These are phyloP conservation scores for Sphenodon punctatus DNA, from an alignment of 2,797 vertebrate species.

Conservation along the genomic window DNA sequence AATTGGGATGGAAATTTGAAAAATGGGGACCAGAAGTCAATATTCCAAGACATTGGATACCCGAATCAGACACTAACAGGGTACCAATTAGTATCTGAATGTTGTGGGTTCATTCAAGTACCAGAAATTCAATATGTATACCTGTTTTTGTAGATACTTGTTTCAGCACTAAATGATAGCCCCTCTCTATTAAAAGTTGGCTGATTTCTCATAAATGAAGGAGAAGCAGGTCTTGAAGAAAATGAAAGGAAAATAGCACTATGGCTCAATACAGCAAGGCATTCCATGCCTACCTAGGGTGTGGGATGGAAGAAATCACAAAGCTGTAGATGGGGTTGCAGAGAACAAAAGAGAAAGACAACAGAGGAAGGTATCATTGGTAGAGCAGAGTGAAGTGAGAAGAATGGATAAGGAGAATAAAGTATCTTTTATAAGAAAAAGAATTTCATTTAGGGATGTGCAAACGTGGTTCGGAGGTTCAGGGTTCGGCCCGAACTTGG, in stretches of 20 bases:
- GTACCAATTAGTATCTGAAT: too few relatives aligned
- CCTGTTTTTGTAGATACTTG: too few relatives aligned
- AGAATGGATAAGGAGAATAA: background rate
- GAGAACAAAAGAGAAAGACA: background rate
- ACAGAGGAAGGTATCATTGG: background rate
- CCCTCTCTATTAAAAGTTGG: constrained; percentile 44
- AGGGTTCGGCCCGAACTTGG: too few relatives aligned
- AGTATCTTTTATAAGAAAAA: background rate
- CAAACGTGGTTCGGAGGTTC: too few relatives aligned
- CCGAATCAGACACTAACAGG: too few relatives aligned
- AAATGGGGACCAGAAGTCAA: too few relatives aligned
- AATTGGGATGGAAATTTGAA: too few relatives aligned
- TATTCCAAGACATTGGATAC: too few relatives aligned
- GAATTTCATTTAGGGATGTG: too few relatives aligned
- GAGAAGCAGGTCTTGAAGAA: constrained; percentile 40
- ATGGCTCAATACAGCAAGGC: constrained; percentile 38
- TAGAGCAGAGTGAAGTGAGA: background rate
- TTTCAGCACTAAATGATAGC: too few relatives aligned
- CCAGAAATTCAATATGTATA: too few relatives aligned
- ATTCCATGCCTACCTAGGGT: constrained; percentile 45
- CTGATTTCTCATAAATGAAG: constrained; percentile 55
- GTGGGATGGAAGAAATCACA: background rate
- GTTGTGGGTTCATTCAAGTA: too few relatives aligned
- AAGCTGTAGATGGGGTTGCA: background rate
- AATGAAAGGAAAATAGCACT: constrained; percentile 45